These are phyloP conservation scores for Orius laevigatus DNA, from an alignment of 1,140 invertebrate genomes.

Conservation along the genomic window DNA sequence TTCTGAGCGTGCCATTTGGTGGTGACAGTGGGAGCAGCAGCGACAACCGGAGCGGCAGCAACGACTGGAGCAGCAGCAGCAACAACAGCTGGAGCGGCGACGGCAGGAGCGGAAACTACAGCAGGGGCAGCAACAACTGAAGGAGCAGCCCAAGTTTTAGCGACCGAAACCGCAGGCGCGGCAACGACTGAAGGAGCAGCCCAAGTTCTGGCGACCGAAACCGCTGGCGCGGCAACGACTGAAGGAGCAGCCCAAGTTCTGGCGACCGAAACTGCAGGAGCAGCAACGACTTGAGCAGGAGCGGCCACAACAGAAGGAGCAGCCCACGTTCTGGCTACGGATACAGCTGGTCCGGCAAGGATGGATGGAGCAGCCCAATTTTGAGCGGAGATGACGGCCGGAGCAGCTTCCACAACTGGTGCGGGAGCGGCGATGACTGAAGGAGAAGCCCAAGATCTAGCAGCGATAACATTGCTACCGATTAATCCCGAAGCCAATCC, in stretches of 20 bases:
- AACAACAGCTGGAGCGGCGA: conserved; percentile 10
- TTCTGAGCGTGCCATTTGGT: conserved; percentile 39
- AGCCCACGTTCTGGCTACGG: conserved; percentile 5
- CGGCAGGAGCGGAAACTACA: conserved; percentile 9
- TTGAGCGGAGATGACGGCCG: no score
- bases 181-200: conserved; percentile 13
- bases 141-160: neutral
- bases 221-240: conserved; percentile 10
- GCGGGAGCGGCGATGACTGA: conserved; percentile 13
- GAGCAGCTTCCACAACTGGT: conserved; percentile 6
- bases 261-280: conserved; percentile 8
- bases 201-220: conserved; percentile 19
- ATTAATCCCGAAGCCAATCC: neutral
- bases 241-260: conserved; percentile 6
- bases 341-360: conserved; percentile 1
- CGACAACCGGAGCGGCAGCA: conserved; percentile 18
- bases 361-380: conserved; percentile 18
- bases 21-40: conserved; percentile 21
- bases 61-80: conserved; percentile 11
- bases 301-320: conserved; percentile 2
- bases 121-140: conserved; percentile 12
- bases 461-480: conserved; percentile 12
- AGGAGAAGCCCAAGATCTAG: conserved; percentile 7
- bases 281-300: conserved; percentile 9
- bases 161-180: conserved; percentile 10